Evolutionary conservation across 2,888 invertebrate species (phyloP).

Genomic region (Agonopterix heracliana): DNA sequence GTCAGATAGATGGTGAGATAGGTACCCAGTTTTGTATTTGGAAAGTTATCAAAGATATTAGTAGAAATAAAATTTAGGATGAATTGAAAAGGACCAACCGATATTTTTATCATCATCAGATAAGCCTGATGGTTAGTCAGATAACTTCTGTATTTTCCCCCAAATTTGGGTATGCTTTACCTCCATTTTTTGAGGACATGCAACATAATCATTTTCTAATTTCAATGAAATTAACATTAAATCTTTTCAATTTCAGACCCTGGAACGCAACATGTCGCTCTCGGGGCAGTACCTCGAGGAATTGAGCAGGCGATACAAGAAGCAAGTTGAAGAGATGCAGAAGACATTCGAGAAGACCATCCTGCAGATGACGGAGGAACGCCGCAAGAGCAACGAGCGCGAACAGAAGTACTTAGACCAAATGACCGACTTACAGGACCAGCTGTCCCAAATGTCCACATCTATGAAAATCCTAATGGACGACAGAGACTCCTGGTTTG

Average conservation of each 20-base stretch:
- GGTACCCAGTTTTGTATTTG: too few relatives aligned
- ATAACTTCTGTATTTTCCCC: too few relatives aligned
- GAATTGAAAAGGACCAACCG: too few relatives aligned
- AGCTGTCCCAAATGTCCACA: conserved; percentile 78
- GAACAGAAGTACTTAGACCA: conserved; percentile 89
- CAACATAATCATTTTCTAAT: too few relatives aligned
- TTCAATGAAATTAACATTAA: too few relatives aligned
- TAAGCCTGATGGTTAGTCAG: too few relatives aligned
- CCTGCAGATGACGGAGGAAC: conserved; percentile 82
- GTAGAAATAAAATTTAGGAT: too few relatives aligned
- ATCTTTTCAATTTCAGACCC: conserved; percentile 76
- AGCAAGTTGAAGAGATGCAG: conserved; percentile 97
- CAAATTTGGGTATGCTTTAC: too few relatives aligned
- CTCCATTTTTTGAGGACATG: too few relatives aligned
- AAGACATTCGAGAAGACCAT: conserved; percentile 87
- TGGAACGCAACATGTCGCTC: conserved; percentile 97
- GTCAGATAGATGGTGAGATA: too few relatives aligned
- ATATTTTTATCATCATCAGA: too few relatives aligned
- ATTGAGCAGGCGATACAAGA: conserved; percentile 94
- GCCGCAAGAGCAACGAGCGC: conserved; percentile 80
- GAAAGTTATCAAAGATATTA: too few relatives aligned
- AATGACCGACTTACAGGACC: conserved; percentile 79
- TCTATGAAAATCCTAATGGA: conserved; percentile 77
- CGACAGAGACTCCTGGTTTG: conserved; percentile 80
- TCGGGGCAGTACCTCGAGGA: conserved; percentile 98